Evolutionary conservation across 2,113 vertebrate genomes (phyloP).

Genomic region (Anser cygnoides): DNA sequence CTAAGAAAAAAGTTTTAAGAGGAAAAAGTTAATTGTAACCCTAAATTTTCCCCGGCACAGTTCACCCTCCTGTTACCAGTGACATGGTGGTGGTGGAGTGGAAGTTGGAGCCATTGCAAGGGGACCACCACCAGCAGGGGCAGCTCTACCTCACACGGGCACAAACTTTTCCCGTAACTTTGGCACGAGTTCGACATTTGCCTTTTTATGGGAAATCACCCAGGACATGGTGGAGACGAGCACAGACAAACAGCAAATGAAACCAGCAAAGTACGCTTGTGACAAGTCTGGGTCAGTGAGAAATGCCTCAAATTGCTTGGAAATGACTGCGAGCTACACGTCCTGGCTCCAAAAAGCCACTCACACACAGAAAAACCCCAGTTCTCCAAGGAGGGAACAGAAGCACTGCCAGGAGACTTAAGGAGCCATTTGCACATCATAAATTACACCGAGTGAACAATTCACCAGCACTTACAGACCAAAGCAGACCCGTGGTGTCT

Average conservation of each 20-base stretch:
- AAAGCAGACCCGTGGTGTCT: background rate
- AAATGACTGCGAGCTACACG: background rate
- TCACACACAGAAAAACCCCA: background rate
- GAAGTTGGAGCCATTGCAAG: background rate
- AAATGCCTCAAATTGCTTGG: background rate
- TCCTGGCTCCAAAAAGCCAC: background rate
- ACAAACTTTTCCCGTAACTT: background rate
- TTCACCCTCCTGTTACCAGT: background rate
- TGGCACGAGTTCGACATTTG: rapidly evolving
- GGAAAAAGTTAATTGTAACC: background rate
- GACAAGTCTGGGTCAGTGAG: background rate
- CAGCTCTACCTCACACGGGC: background rate
- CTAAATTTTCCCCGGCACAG: background rate
- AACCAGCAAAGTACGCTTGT: background rate
- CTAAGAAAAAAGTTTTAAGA: background rate
- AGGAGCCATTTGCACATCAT: background rate
- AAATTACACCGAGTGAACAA: background rate
- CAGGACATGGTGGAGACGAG: background rate
- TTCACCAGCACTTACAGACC: background rate
- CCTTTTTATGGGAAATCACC: background rate
- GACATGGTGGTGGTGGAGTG: background rate
- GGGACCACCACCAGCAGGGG: background rate
- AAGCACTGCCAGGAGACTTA: background rate
- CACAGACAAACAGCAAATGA: background rate
- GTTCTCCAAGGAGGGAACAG: background rate